Conservation (phyloP, 2,888 invertebrate genomes). For the Clanis bilineata region DNA sequence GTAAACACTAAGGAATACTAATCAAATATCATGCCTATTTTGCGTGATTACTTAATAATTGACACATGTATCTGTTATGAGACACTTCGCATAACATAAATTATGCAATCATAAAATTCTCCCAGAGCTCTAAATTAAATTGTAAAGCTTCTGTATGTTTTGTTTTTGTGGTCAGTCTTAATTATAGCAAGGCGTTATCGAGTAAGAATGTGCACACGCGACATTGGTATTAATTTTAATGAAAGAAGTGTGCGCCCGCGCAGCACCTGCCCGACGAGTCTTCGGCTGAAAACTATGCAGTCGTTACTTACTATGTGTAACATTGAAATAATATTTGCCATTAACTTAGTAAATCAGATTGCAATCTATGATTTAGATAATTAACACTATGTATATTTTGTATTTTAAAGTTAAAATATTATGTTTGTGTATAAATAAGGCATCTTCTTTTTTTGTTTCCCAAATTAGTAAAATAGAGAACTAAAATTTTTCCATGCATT, state of each 20-base stretch:
- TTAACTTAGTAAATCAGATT: no score
- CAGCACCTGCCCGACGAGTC: slow-evolving; percentile 73
- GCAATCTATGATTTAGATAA: no score
- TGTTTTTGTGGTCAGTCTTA: slow-evolving; percentile 44
- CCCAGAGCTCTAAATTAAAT: background rate
- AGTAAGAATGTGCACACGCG: slow-evolving; percentile 82
- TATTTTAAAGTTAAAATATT: no score
- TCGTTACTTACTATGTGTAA: background rate
- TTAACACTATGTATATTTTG: no score
- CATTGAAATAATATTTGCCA: background rate
- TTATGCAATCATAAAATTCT: background rate
- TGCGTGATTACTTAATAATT: no score
- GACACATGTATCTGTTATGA: no score
- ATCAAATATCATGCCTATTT: no score
- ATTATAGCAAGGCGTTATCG: slow-evolving; percentile 80
- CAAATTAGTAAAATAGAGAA: no score
- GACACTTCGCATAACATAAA: no score
- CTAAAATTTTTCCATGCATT: background rate
- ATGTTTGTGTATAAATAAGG: no score
- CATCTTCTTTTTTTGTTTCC: no score
- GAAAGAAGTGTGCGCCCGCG: slow-evolving; percentile 77
- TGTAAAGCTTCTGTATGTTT: slow-evolving; percentile 5
- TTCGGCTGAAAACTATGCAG: slow-evolving; percentile 59
- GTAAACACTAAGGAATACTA: no score
- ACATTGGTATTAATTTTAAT: slow-evolving; percentile 83